Base-by-base conservation (phyloP, 1,140 invertebrate species). In the Euwallacea fornicatus region DNA sequence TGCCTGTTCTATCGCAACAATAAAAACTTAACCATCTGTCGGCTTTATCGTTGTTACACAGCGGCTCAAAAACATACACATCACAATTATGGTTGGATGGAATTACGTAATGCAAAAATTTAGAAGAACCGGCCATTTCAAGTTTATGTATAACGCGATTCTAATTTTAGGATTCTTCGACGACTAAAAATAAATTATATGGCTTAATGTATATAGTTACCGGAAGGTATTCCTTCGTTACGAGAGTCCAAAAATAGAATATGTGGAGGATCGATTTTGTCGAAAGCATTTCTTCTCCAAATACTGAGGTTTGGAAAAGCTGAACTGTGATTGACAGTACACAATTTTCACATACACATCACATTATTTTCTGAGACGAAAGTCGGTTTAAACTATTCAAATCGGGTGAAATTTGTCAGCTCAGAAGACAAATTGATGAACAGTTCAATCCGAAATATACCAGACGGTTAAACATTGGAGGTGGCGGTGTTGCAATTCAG, bases 111-210 rank as follows among this genome's bases (percentile, higher is more conserved):
- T 33, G 21, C 43, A 7, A 58, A 21, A 65, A 7, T 33, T 8
- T 15, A 2, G 21, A 4, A 65, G 21, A 53, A 11, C 15, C 7
- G 8, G 9, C 10, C 11, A 9, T 7, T 54, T 15, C 16, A 55
- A 7, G 11, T 55, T 41, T 66, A 41, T 41, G n/a, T 41, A 54
- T 8, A 56, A 16, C 44, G 21, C 47, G 44, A 68, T 46, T 68
- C 66, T 68, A 68, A 68, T 59, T 62, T 69, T 69, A 62, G 56
- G 4, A 61, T 55, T 63, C 60, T 53, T 63, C 44, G 21, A 16
- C 0, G 42, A 15, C 67, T 69, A 69, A 69, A 69, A 69, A 69
- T 69, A 69, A 11, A 42, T 68, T 68, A 44, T 56, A 43, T 44
- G 13, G 21, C 3, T 44, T 58, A 3, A 56, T 56, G 11, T 66